Evolutionary conservation across 2,797 vertebrate species (phyloP).

Genomic region (Synaphobranchus kaupii): DNA sequence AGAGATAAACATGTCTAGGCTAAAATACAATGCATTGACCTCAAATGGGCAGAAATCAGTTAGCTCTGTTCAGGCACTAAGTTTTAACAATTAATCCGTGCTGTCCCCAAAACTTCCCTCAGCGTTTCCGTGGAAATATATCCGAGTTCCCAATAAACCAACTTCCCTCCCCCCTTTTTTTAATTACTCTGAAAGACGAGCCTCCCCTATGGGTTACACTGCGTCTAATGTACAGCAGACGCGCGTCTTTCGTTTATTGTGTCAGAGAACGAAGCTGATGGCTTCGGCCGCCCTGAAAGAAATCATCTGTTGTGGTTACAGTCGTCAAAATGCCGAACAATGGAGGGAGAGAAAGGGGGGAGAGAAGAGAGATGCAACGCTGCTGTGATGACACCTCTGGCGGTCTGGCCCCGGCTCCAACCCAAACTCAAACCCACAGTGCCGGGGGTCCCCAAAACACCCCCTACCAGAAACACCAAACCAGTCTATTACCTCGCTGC

Average conservation of each 20-base stretch:
- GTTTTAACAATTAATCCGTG: slow-evolving; percentile 59
- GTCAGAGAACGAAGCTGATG: slow-evolving; percentile 45
- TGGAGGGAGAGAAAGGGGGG: slow-evolving; percentile 31
- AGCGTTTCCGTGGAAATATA: not conserved
- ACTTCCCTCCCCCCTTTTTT: slow-evolving; percentile 33
- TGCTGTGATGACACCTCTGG: not conserved
- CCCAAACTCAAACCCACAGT: slow-evolving; percentile 5
- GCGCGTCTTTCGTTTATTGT: slow-evolving; percentile 52
- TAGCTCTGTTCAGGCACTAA: slow-evolving; percentile 53
- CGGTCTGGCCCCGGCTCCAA: not conserved
- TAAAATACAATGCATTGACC: slow-evolving; percentile 44
- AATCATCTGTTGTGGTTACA: slow-evolving; percentile 55
- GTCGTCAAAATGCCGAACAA: slow-evolving; percentile 57
- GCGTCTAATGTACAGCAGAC: slow-evolving; percentile 54
- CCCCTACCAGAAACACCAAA: not conserved
- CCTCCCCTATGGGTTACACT: slow-evolving; percentile 44
- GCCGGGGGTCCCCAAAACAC: not conserved
- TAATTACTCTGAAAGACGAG: slow-evolving; percentile 29
- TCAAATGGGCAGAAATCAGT: slow-evolving; percentile 46
- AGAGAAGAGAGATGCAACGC: slow-evolving; percentile 3
- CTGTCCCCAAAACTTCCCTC: slow-evolving; percentile 38
- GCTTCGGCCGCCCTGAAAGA: slow-evolving; percentile 43
- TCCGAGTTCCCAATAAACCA: slow-evolving; percentile 42
- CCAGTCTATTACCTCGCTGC: not conserved
- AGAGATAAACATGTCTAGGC: not conserved